Conservation (phyloP, 2,113 vertebrate genomes). For the Hepsetus odoe region DNA sequence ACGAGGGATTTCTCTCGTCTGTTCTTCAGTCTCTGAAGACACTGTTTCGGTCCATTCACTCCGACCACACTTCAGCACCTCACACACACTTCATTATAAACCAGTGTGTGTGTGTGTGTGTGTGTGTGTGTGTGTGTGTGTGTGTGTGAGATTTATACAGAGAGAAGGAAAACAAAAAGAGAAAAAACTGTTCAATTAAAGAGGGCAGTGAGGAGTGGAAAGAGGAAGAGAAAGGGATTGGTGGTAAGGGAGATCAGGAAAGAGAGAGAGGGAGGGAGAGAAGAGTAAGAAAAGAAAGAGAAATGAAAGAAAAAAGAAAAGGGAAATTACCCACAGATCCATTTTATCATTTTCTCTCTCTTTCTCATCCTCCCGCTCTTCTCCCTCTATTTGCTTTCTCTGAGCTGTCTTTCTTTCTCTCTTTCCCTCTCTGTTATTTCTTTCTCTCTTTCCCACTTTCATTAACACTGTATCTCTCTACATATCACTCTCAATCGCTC, state of each 20-base stretch:
- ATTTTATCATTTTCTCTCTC: not conserved
- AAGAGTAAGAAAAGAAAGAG: no score
- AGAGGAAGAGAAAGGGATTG: no score
- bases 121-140: not conserved
- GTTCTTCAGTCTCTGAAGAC: not conserved
- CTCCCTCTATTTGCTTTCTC: not conserved
- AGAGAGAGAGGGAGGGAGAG: not conserved
- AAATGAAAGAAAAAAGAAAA: no score
- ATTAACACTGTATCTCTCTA: no score
- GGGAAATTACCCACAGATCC: no score
- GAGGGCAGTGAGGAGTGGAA: slow-evolving; percentile 36
- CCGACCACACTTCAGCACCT: not conserved
- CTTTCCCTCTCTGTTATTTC: not conserved
- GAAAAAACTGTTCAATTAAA: slow-evolving; percentile 43
- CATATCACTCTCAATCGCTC: no score
- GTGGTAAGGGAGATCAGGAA: not conserved
- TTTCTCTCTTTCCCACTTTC: no score
- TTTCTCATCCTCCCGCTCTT: not conserved
- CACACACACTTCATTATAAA: slow-evolving; percentile 1
- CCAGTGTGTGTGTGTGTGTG: no score
- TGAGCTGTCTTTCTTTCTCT: not conserved
- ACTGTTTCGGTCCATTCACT: not conserved
- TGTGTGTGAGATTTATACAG: not conserved
- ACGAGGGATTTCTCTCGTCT: no score
- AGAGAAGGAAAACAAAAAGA: not conserved